Evolutionary conservation across 2,113 vertebrate genomes (phyloP).

Genomic region (Microtus oregoni): DNA sequence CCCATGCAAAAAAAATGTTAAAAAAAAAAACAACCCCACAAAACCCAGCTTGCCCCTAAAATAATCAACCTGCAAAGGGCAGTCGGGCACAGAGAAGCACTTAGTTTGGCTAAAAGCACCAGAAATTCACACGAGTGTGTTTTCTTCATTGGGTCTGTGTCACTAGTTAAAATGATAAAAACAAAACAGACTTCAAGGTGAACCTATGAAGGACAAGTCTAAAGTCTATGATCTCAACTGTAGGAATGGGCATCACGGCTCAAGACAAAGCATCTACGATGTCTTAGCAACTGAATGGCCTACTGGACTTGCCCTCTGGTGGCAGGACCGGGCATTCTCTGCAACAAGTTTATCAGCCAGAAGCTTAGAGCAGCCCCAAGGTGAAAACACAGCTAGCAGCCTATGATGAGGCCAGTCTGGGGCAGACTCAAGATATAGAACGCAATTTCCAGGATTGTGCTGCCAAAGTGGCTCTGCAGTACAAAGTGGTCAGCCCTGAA

Average conservation of each 20-base stretch:
- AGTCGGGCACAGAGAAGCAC: background rate
- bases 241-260: background rate
- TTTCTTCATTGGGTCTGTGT: background rate
- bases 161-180: slow-evolving; percentile 26
- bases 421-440: background rate
- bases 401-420: background rate
- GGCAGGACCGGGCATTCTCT: background rate
- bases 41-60: background rate
- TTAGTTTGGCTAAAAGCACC: slow-evolving; percentile 1
- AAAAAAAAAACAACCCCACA: background rate
- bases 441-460: background rate
- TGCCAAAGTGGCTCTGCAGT: background rate
- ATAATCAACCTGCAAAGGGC: background rate
- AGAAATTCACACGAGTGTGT: background rate
- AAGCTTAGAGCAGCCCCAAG: background rate
- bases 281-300: background rate
- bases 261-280: background rate
- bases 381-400: background rate
- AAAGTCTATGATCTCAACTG: background rate
- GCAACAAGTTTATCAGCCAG: background rate
- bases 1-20: background rate
- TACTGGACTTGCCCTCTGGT: background rate
- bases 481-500: background rate
- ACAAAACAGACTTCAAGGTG: background rate
- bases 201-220: background rate